A percentile compares a stretch with the other conserved stretches of the same genome.
phyloP scores from a whole-genome alignment of 2,797 vertebrate species.

The Coranthus polyacanthus region DNA sequence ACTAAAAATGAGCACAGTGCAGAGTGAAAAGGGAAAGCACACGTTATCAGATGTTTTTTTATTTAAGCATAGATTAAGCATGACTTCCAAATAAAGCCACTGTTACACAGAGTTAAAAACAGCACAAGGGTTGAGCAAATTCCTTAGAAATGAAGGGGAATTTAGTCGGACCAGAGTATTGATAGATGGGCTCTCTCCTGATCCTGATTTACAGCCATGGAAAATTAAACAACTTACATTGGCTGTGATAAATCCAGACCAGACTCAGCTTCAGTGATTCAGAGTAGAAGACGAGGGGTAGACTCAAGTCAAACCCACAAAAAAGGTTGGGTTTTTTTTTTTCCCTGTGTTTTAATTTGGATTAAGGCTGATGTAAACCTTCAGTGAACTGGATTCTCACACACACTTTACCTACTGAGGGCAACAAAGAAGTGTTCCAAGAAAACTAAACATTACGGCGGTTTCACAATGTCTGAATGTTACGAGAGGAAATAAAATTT shows the following conservation, averaged over 20 bases:
- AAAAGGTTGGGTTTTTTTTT: too few species aligned
- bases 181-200: conserved; percentile 60
- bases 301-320: background rate
- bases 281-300: conserved; percentile 5
- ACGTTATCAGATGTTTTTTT: conserved; percentile 8
- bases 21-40: background rate
- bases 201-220: conserved; percentile 72
- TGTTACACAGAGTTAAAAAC: conserved; percentile 14
- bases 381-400: background rate
- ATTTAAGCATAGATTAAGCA: conserved; percentile 23
- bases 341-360: too few species aligned
- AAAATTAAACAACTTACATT: conserved; percentile 66
- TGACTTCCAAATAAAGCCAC: conserved; percentile 36
- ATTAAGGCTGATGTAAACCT: too few species aligned
- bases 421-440: too few species aligned
- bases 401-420: conserved; percentile 36
- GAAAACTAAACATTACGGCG: conserved; percentile 17
- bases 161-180: conserved; percentile 39
- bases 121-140: conserved; percentile 25
- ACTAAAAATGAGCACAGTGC: background rate
- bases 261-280: conserved; percentile 38
- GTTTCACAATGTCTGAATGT: conserved; percentile 54
- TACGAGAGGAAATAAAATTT: conserved; percentile 44
- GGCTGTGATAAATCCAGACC: conserved; percentile 52
- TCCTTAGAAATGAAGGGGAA: conserved; percentile 50